phyloP scores from a whole-genome alignment of 2,797 vertebrate genomes.

The Knipowitschia caucasica region DNA sequence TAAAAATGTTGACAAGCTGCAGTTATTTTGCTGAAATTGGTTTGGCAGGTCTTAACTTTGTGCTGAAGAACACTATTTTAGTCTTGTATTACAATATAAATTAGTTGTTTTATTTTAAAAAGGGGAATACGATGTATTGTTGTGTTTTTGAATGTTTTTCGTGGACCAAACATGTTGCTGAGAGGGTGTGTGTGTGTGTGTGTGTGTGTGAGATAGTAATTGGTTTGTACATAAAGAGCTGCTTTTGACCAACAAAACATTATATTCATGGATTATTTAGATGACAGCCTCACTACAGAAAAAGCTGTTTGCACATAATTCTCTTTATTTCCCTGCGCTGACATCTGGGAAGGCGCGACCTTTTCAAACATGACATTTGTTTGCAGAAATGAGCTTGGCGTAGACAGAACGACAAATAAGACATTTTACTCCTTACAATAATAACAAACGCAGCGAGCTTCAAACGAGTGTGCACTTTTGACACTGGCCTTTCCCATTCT shows the following conservation, averaged over 20 bases:
- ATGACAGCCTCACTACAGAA: constrained; percentile 11
- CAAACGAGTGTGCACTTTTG: constrained; percentile 40
- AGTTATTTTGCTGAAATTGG: constrained; percentile 34
- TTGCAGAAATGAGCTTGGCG: constrained; percentile 49
- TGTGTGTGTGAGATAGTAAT: constrained; percentile 10
- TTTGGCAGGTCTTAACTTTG: constrained; percentile 16
- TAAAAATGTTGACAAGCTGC: not conserved
- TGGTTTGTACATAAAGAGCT: not conserved
- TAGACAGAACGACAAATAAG: constrained; percentile 51
- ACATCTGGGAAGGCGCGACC: constrained; percentile 54
- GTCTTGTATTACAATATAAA: not conserved
- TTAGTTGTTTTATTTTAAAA: constrained; percentile 10
- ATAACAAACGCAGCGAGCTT: constrained; percentile 39
- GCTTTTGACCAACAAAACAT: constrained; percentile 8
- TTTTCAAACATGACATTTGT: constrained; percentile 58
- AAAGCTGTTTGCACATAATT: constrained; percentile 33
- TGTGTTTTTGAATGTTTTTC: constrained; percentile 4
- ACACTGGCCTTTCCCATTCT: constrained; percentile 37
- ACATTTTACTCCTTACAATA: constrained; percentile 40
- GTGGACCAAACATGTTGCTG: constrained; percentile 51
- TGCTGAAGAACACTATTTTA: constrained; percentile 7
- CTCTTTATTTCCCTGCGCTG: constrained; percentile 18
- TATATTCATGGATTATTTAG: constrained; percentile 12
- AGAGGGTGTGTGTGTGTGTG: not conserved
- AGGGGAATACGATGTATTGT: not conserved